A percentile compares a stretch with the other conserved stretches of the same genome.
These are phyloP conservation scores for Sogatella furcifera DNA, from an alignment of 1,140 invertebrate species.

Conservation along the genomic window DNA sequence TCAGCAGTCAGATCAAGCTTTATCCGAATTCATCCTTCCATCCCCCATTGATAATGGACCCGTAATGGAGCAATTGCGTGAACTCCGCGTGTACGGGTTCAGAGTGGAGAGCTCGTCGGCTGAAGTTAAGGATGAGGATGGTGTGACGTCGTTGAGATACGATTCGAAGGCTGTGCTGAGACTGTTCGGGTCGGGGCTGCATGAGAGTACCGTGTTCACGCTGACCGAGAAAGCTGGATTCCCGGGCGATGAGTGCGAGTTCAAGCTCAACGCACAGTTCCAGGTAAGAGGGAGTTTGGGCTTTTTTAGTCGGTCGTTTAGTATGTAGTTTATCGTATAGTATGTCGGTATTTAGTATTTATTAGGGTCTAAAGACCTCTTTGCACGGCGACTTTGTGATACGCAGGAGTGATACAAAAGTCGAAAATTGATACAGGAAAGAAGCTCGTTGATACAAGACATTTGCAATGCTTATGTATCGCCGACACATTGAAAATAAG, in stretches of 20 bases:
- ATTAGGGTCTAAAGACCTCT: too few relatives aligned
- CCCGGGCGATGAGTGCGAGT: slow-evolving; percentile 39
- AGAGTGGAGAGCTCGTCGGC: slow-evolving; percentile 12
- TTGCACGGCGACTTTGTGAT: too few relatives aligned
- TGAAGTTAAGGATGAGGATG: slow-evolving; percentile 41
- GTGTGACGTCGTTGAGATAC: slow-evolving; percentile 53
- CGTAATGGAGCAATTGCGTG: background rate
- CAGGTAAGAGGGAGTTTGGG: too few relatives aligned
- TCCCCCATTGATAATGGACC: too few relatives aligned
- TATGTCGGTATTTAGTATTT: too few relatives aligned
- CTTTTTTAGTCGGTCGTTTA: background rate
- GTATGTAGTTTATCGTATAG: background rate
- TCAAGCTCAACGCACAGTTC: slow-evolving; percentile 30
- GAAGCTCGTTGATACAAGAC: too few relatives aligned
- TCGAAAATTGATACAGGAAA: too few relatives aligned
- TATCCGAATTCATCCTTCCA: too few relatives aligned
- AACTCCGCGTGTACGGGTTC: slow-evolving; percentile 12
- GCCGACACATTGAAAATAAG: too few relatives aligned
- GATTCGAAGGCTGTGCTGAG: slow-evolving; percentile 45
- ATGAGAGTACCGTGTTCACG: slow-evolving; percentile 49
- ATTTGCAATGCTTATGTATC: too few relatives aligned
- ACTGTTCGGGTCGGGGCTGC: slow-evolving; percentile 62
- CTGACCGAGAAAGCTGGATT: slow-evolving; percentile 48
- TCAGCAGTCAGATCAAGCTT: too few relatives aligned
- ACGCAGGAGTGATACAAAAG: too few relatives aligned